These are phyloP conservation scores for Listrodromus nycthemerus DNA, from an alignment of 2,888 invertebrate genomes.

Conservation along the genomic window DNA sequence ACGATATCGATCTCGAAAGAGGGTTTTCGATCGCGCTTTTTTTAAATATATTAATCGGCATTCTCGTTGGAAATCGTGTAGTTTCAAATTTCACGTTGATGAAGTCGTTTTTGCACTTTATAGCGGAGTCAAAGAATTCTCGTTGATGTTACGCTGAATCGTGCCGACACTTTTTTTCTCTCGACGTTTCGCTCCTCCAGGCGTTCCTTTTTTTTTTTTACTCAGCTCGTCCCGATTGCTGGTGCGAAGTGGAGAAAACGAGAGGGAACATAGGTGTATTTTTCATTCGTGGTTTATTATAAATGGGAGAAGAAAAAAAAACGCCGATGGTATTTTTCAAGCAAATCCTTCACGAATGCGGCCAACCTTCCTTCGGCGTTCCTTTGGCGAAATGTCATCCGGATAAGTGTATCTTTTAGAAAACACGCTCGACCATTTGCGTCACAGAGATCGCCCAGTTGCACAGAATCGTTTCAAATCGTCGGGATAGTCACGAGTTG, in stretches of 20 bases:
- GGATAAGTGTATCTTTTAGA: conserved; percentile 22
- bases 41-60: conserved; percentile 1
- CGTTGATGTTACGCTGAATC: neutral
- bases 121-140: neutral
- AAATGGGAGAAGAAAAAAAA: neutral
- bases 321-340: conserved; percentile 1
- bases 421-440: conserved; percentile 49
- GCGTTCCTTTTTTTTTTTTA: neutral
- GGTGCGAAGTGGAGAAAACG: neutral
- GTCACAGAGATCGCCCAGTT: conserved; percentile 39
- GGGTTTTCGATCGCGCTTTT: conserved; percentile 1
- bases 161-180: conserved; percentile 11
- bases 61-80: neutral
- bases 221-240: neutral
- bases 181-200: neutral
- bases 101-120: neutral
- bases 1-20: conserved; percentile 6
- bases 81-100: conserved; percentile 1
- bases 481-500: neutral
- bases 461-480: neutral
- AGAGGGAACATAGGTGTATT: neutral
- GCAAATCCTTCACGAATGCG: neutral
- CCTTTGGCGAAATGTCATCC: conserved; percentile 54
- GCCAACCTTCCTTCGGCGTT: neutral
- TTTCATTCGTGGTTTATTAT: neutral